phyloP scores from a whole-genome alignment of 2,888 invertebrate genomes.

The Clivina fossor region DNA sequence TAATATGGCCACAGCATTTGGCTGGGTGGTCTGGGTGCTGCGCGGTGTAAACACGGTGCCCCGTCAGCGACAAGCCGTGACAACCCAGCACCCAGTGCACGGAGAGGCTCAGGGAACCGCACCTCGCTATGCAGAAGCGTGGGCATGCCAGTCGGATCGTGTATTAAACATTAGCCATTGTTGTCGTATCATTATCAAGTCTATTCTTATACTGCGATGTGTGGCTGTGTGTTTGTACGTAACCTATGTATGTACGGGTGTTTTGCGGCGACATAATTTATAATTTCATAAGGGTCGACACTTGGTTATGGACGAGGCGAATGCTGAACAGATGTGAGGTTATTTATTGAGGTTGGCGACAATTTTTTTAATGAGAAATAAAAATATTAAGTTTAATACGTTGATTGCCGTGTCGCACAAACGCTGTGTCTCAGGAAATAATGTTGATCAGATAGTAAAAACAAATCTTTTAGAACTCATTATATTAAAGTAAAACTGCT shows the following conservation, averaged over 20 bases:
- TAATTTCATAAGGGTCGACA: conserved; percentile 42
- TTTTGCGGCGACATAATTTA: conserved; percentile 40
- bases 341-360: too few relatives aligned
- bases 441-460: too few relatives aligned
- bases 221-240: not conserved
- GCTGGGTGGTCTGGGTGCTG: conserved; percentile 31
- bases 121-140: conserved; percentile 27
- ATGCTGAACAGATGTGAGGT: too few relatives aligned
- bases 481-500: too few relatives aligned
- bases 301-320: too few relatives aligned
- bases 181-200: conserved; percentile 42
- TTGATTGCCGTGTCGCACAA: too few relatives aligned
- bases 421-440: too few relatives aligned
- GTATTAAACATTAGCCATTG: conserved; percentile 38
- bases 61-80: conserved; percentile 4
- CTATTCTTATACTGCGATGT: conserved; percentile 34
- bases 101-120: conserved; percentile 1
- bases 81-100: too few relatives aligned
- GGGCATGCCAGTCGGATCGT: conserved; percentile 36
- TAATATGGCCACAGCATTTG: conserved; percentile 18
- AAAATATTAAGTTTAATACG: too few relatives aligned
- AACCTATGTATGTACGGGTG: not conserved
- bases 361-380: too few relatives aligned
- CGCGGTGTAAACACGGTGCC: conserved; percentile 28
- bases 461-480: too few relatives aligned